A percentile compares a stretch with the other conserved stretches of the same genome.
These are phyloP conservation scores for Conus canariensis DNA, from an alignment of 2,888 invertebrate species.

Conservation along the genomic window DNA sequence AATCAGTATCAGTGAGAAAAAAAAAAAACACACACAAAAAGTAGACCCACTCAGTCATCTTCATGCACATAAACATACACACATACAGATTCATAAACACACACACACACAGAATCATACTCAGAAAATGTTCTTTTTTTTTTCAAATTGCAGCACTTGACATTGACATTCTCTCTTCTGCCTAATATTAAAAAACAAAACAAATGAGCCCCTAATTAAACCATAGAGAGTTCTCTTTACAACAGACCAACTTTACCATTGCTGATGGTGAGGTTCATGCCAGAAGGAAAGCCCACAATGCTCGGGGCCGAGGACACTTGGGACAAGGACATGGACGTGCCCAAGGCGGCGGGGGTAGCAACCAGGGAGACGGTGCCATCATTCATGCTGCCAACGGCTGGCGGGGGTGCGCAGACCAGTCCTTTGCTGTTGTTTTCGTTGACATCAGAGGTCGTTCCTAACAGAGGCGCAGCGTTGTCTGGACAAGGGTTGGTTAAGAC, in stretches of 20 bases:
- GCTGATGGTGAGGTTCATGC: conserved; percentile 61
- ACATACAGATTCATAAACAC: too few relatives aligned
- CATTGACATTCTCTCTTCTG: too few relatives aligned
- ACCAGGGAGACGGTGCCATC: conserved; percentile 22
- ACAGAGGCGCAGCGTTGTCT: background rate
- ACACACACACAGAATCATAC: too few relatives aligned
- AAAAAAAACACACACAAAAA: too few relatives aligned
- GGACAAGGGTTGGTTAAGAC: background rate
- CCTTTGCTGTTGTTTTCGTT: conserved; percentile 40
- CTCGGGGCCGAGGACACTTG: conserved; percentile 20
- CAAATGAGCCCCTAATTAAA: too few relatives aligned
- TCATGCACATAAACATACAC: too few relatives aligned
- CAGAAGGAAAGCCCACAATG: conserved; percentile 46
- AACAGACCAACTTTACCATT: conserved; percentile 53
- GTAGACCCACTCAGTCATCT: too few relatives aligned
- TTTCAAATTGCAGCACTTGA: too few relatives aligned
- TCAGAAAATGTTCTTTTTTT: too few relatives aligned
- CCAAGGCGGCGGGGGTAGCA: conserved; percentile 24
- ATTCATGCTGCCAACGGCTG: conserved; percentile 27
- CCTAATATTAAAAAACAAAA: too few relatives aligned
- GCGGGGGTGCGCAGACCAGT: background rate
- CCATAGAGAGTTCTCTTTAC: too few relatives aligned
- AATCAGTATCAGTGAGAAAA: too few relatives aligned
- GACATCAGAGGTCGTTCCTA: conserved; percentile 9
- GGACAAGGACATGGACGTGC: conserved; percentile 6